These are phyloP conservation scores for Nestor notabilis DNA, from an alignment of 2,113 vertebrate genomes.

Conservation along the genomic window DNA sequence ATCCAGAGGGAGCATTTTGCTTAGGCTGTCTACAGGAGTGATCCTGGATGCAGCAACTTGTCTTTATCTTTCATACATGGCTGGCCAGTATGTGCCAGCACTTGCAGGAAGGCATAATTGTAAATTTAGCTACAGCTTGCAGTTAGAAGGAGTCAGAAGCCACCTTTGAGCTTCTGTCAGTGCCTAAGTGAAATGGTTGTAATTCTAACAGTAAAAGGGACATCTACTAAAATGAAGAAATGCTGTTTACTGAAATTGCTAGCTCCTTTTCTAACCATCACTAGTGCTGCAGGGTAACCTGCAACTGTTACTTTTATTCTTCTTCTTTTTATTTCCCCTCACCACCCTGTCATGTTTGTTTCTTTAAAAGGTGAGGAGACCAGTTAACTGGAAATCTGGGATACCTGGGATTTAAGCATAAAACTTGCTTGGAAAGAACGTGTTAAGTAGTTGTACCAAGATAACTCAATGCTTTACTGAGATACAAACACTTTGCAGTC, in stretches of 20 bases:
- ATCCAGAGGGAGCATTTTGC: background rate
- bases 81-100: background rate
- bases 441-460: background rate
- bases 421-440: background rate
- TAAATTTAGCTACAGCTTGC: background rate
- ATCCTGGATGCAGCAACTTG: background rate
- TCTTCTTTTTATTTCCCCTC: background rate
- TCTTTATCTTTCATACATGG: background rate
- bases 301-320: background rate
- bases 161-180: background rate
- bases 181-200: background rate
- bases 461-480: background rate
- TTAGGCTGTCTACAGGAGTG: background rate
- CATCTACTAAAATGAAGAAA: background rate
- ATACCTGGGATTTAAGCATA: background rate
- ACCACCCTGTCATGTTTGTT: accelerated
- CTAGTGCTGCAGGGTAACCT: background rate
- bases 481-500: background rate
- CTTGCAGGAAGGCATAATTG: background rate
- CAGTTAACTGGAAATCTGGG: background rate
- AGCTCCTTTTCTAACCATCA: accelerated
- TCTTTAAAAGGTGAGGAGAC: background rate
- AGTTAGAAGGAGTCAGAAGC: background rate
- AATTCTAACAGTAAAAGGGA: background rate
- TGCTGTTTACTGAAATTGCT: background rate